Base-by-base conservation (phyloP, 2,888 invertebrate species). In the Cryptocheilus praepositus region DNA sequence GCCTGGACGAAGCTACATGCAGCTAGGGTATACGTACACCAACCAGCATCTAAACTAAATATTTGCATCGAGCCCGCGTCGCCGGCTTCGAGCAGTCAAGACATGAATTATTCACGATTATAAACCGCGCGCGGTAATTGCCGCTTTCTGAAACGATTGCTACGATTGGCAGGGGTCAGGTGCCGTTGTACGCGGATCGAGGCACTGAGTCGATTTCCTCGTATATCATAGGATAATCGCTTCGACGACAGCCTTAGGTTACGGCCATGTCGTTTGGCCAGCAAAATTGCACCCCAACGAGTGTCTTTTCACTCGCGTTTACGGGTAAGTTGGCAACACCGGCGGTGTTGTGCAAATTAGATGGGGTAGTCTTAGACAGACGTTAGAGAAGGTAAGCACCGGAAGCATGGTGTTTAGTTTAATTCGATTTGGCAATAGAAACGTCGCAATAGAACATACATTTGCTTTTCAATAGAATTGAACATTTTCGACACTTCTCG, bases 101-200 rank as follows among this genome's bases (percentile, higher is more conserved):
- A 15, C 66, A 74, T 74, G 74, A 74, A 74, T 74, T 69, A 74
- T 74, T 72, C 74, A 74, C 69, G 69, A 55, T 69, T 68, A 72
- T 74, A 74, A 74, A 72, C 68, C 67, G 63, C 71, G 61, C 58
- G 54, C 61, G 62, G 63, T 74, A 74, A 74, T 74, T 74, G 66
- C 67, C 36, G 59, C 59, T 66, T 69, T 67, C 74, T 67, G 69
- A 63, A 68, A 28, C 65, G 44, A 4, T 36, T 4, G 11, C 36
- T 4, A 36, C 36, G 36, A 53, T 53, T 19, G 22, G 21, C 25
- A 21, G 56, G 45, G 71, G 70, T 67, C 61, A 59, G 61, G 64
- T 59, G 56, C 5, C 15, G 56, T 55, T 43, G 55, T 13, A 3
- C 7, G 13, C 52, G 52, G 13, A 21, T 5, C 22, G 21, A 15